These are phyloP conservation scores for Siderastrea siderea DNA, from an alignment of 92 coral and sea anemone species.

Conservation along the genomic window DNA sequence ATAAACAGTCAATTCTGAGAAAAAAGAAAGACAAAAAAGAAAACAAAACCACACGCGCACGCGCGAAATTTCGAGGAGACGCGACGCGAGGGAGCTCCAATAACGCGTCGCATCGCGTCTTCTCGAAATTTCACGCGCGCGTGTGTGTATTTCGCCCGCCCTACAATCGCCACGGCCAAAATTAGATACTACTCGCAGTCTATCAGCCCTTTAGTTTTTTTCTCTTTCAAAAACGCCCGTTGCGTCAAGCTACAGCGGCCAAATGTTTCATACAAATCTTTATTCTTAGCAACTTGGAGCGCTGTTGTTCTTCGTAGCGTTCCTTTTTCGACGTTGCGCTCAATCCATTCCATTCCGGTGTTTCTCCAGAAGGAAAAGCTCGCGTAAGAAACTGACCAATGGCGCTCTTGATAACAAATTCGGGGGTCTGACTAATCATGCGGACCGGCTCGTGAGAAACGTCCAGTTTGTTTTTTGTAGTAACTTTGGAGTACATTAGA, in stretches of 20 bases:
- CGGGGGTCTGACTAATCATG: conserved; percentile 87
- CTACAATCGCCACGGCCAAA: no score
- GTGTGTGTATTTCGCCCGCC: no score
- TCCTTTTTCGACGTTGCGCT: conserved; percentile 32
- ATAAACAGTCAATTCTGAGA: no score
- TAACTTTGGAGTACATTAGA: conserved; percentile 85
- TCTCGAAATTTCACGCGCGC: no score
- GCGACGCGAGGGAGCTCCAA: no score
- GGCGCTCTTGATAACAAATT: conserved; percentile 87
- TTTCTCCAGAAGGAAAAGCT: conserved; percentile 76
- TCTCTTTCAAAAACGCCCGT: no score
- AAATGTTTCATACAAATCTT: conserved; percentile 88
- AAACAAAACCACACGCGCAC: no score
- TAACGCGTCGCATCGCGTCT: no score
- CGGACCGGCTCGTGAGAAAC: conserved; percentile 48
- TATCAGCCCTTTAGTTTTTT: background rate
- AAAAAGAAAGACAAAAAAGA: no score
- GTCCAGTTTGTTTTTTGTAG: conserved; percentile 36
- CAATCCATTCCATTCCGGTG: conserved; percentile 5
- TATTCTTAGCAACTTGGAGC: conserved; percentile 75
- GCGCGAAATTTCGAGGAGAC: no score
- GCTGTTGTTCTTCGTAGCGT: conserved; percentile 76
- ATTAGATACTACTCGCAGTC: no score
- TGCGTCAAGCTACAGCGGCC: conserved; percentile 71
- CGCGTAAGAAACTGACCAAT: conserved; percentile 83